Evolutionary conservation across 2,888 invertebrate genomes (phyloP), one percentile per base, ranked within the genome.

Genomic region (Agriopis marginaria): DNA sequence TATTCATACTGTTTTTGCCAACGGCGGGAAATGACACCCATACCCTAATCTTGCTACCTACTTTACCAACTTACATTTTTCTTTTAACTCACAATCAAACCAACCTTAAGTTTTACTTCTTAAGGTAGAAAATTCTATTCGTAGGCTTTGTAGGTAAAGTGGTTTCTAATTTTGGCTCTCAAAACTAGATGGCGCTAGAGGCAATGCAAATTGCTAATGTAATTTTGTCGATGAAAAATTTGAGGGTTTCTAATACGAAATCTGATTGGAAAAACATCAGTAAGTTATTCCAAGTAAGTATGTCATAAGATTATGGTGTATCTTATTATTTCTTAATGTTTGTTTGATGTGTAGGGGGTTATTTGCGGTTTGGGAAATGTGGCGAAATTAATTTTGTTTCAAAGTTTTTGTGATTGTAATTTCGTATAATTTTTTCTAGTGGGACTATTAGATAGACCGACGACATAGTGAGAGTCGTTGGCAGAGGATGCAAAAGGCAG

Each of bases 1-100:
- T 93, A 93, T 93, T 93, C 93, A 93, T 92, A 89, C 88, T 92
- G 93, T 93, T 92, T 93, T 92, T 91, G 88, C 85, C 88, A 85
- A 93, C 93, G 91, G 93, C 88, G 84, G 82, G 79, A 75, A 79
- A 84, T 82, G 84, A 85, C 82, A 86, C 82, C 82, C 85, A 83
- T 83, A 81, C 89, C 90, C 91, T 92, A 92, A 93, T 93, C 92
- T 91, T 83, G 32, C 81, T 82, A 79, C 77, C 73, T n/a, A 53
- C 17, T 54, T 63, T 60, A 63, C 66, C 59, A 70, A 70, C 62
- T 70, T 70, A 58, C 32, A 49, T 58, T 49, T 62, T 56, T 23
- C 3, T 8, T n/a, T 45, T 40, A 54, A n/a, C 12, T 3, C 1
- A 50, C 40, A 10, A 58, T 58, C n/a, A 77, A 78, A 75, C 79